Evolutionary conservation across 2,888 invertebrate species (phyloP), one percentile per base, ranked within the genome.

Genomic region (Parnassius orleans): DNA sequence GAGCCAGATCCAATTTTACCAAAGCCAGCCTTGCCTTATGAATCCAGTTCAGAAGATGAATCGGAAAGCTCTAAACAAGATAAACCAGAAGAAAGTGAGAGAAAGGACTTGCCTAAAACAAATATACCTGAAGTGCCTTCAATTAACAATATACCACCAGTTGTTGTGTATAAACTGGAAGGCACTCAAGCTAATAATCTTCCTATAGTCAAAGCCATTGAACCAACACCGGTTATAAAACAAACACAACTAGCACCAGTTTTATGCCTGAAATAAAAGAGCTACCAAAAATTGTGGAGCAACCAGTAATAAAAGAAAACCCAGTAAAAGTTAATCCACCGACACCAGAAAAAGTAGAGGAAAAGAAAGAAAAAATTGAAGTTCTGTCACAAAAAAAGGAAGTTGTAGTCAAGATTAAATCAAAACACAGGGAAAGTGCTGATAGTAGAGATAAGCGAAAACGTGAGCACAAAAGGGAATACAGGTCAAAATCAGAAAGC

Each of bases 21-120:
- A 3, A 96, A 95, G 79, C 95, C 95, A 59, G 95, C 96, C 0
- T 76, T 97, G 48, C 95, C 96, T 0, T 92, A 96, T 71, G 96
- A 96, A 73, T 95, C 95, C 19, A 96, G 95, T 67, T 93, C 94
- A n/a, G 95, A 95, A 10, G 95, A 95, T 14, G 93, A 93, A 65
- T 69, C 82, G n/a, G 83, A 84, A 74, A 78, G 59, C 68, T 71
- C 2, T 57, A 71, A 63, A 72, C 78, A 15, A 71, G 79, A 73
- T 62, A 72, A 66, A 52, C 65, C 33, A 67, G 78, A 63, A 65
- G 77, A 72, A 56, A 61, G 65, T 51, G 55, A 68, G 67, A 57
- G 68, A 24, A 67, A 66, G 46, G 65, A 77, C 71, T 0, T 64
- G 24, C 65, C 71, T 10, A 72, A 68, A 48, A 63, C 65, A 0